Base-by-base conservation (phyloP, 92 coral and sea anemone genomes). In the Umimayanthus kanabou region DNA sequence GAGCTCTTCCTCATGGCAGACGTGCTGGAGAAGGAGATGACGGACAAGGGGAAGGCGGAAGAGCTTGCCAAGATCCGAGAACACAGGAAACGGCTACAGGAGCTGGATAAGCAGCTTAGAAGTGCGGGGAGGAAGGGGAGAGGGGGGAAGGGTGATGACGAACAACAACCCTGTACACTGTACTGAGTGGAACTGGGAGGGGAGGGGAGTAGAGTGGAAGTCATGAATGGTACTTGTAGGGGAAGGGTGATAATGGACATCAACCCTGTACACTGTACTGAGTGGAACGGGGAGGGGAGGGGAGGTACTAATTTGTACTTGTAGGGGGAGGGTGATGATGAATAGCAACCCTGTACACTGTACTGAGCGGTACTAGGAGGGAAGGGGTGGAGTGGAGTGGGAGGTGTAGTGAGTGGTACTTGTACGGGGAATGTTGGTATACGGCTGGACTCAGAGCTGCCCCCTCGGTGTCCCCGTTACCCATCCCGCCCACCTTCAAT, bases 1-100 rank as follows among this genome's bases (percentile, higher is more conserved):
- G 99, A 97, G 82, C 84, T 97, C 8, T 97, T 97, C 89, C 78
- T 97, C 73, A 97, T 97, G 99, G 99, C 99, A 14, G 99, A 97
- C 58, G 79, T 97, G 43, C 90, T 97, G 42, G 99, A 97, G 91
- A 95, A 95, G 86, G 99, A 97, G 86, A 97, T 97, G 99, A 95
- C 96, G 39, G 98, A 93, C 76, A 97, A 95, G 23, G 99, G 99
- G 8, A 97, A 94, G 76, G 87, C 94, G 9, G 99, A 97, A 53
- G 99, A 97, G 88, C 85, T 97, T 64, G 93, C 92, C 57, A 95
- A 96, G 90, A 97, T 97, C 85, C 95, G 94, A 49, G 99, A 97
- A 80, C 99, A 97, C 79, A 91, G 99, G 73, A 95, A 90, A 81
- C 91, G 95, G 80, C 91, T 97, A 43, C 98, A 97, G 84, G 99